Base-by-base conservation (phyloP, 2,113 vertebrate genomes). In the Fregata magnificens region DNA sequence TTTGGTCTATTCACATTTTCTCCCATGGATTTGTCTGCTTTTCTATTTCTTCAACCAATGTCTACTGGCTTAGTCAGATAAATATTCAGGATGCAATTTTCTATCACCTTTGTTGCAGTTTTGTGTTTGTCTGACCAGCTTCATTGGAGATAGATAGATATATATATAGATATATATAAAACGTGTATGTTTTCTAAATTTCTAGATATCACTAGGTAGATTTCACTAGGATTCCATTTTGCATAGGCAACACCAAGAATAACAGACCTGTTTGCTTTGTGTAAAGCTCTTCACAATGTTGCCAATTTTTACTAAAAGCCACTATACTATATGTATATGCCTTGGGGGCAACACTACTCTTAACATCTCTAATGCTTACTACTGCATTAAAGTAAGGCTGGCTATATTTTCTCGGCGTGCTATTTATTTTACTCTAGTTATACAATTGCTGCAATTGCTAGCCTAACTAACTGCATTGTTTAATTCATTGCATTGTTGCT, bases 151-250 rank as follows among this genome's bases (percentile, higher is more conserved):
- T 4, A 44, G 10, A 17, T 29, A 55, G 26, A 28, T 13, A 16
- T 9, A 55, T 3, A 34, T 10, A 34, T 20, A 16, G n/a, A n/a
- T n/a, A 10, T 25, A 38, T 8, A 36, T 4, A 5, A 45, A 19
- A 19, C 19, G n/a, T 45, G 19, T 45, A 45, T 45, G 45, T 61
- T 62, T 28, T 5, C 28, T 55, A 31, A 15, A 62, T 83, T 79
- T 56, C 42, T 84, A 70, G 22, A 18, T 77, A 25, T 16, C 22
- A 45, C 36, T 61, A 38, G 47, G 7, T 38, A 32, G 38, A 66
- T 74, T 94, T 88, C 45, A 22, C 47, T 70, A 47, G 49, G 40
- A 92, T 88, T 96, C 38, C 45, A 76, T 78, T 95, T 93, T 94
- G 50, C 52, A 56, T 16, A 67, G 84, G 63, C 31, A 97, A 95